A percentile compares a stretch with the other conserved stretches of the same genome.
Evolutionary conservation across 2,888 invertebrate species (phyloP).

Genomic region (Agriopis marginaria): DNA sequence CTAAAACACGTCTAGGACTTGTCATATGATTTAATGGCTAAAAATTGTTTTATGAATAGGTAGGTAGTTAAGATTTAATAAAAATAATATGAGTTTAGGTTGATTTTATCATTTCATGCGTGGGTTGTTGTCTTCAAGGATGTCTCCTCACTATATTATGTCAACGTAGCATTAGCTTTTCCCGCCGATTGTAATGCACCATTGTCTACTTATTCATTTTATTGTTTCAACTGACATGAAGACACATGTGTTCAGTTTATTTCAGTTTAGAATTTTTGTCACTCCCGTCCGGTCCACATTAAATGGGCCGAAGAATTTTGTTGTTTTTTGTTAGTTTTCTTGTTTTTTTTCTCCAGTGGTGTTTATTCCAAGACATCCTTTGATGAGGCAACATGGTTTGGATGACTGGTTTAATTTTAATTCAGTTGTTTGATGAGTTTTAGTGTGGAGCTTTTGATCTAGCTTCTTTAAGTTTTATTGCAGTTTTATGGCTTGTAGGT

Average conservation of each 20-base stretch:
- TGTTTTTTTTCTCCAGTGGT: conserved; percentile 52
- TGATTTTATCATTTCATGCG: not conserved
- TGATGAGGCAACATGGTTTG: conserved; percentile 67
- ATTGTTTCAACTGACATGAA: conserved; percentile 64
- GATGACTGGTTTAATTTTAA: conserved; percentile 69
- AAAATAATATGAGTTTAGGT: not conserved
- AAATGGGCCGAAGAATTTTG: conserved; percentile 84
- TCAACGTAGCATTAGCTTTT: conserved; percentile 36
- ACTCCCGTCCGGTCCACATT: conserved; percentile 83
- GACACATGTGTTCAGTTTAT: conserved; percentile 83
- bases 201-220: conserved; percentile 44
- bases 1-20: too few relatives aligned
- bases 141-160: conserved; percentile 15
- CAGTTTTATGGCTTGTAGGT: conserved; percentile 36
- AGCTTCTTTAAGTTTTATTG: conserved; percentile 39
- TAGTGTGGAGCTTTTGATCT: conserved; percentile 48
- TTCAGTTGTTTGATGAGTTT: conserved; percentile 61
- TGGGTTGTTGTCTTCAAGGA: conserved; percentile 13
- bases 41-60: too few relatives aligned
- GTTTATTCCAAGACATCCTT: conserved; percentile 78
- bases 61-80: too few relatives aligned
- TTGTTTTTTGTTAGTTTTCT: conserved; percentile 68
- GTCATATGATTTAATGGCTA: too few relatives aligned
- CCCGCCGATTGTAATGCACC: conserved; percentile 12
- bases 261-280: conserved; percentile 84